phyloP scores from a whole-genome alignment of 2,888 invertebrate species.

The Eledona agricola region DNA sequence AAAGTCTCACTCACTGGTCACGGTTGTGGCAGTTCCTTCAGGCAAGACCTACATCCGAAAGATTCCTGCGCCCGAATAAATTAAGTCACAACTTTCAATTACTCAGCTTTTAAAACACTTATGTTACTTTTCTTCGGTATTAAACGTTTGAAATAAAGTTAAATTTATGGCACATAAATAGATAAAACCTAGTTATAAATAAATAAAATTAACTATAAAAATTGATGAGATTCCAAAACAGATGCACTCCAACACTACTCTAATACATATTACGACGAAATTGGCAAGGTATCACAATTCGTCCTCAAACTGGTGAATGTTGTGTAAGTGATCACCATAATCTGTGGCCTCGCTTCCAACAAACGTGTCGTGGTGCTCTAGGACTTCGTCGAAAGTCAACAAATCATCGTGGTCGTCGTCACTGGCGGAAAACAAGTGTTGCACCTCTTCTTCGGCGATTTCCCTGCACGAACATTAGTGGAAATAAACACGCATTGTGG shows the following conservation, averaged over 20 bases:
- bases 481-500: not conserved
- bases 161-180: conserved; percentile 32
- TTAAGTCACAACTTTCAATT: too few relatives aligned
- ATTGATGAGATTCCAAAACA: conserved; percentile 33
- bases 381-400: conserved; percentile 81
- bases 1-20: conserved; percentile 76
- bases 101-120: too few relatives aligned
- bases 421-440: conserved; percentile 85
- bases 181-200: conserved; percentile 21
- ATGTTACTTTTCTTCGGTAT: too few relatives aligned
- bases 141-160: too few relatives aligned
- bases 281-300: conserved; percentile 70
- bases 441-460: conserved; percentile 89
- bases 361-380: conserved; percentile 86
- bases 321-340: conserved; percentile 85
- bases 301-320: conserved; percentile 80
- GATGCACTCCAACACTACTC: conserved; percentile 25
- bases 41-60: conserved; percentile 85
- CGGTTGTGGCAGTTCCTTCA: conserved; percentile 79
- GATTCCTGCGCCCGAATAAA: too few relatives aligned
- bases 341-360: conserved; percentile 94
- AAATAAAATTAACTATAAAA: conserved; percentile 33
- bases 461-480: conserved; percentile 66
- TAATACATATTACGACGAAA: conserved; percentile 16
- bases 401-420: conserved; percentile 86